Evolutionary conservation across 2,113 vertebrate species (phyloP).

Genomic region (Bagarius yarrelli): DNA sequence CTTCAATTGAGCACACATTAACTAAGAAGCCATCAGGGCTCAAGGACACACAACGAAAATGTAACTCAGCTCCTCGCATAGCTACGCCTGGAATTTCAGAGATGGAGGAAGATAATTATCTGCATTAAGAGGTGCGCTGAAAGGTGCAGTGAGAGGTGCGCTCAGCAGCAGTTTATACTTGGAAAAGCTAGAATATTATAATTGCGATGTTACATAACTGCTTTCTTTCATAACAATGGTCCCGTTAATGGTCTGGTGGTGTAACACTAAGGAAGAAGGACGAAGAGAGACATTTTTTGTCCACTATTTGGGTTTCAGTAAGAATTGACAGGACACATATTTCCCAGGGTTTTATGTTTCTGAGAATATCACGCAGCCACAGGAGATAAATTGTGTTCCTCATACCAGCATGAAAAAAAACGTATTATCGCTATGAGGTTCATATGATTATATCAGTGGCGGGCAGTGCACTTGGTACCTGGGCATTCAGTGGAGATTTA

Average conservation of each 20-base stretch:
- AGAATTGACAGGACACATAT: not conserved
- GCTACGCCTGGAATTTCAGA: not conserved
- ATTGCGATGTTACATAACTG: not conserved
- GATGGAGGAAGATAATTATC: not conserved
- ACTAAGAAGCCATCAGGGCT: not conserved
- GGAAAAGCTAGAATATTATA: constrained; percentile 11
- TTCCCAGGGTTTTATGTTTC: not conserved
- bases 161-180: not conserved
- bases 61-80: not conserved
- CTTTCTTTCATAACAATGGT: not conserved
- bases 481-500: too few relatives aligned
- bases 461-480: too few relatives aligned
- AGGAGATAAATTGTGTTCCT: not conserved
- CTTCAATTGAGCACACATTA: not conserved
- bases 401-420: not conserved
- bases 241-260: not conserved
- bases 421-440: not conserved
- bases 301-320: not conserved
- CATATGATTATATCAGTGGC: too few relatives aligned
- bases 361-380: not conserved
- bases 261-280: not conserved
- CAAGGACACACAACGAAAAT: not conserved
- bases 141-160: not conserved
- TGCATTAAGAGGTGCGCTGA: not conserved
- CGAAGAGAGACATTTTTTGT: not conserved